Evolutionary conservation across 2,113 vertebrate species (phyloP).

Genomic region (Rana temporaria): DNA sequence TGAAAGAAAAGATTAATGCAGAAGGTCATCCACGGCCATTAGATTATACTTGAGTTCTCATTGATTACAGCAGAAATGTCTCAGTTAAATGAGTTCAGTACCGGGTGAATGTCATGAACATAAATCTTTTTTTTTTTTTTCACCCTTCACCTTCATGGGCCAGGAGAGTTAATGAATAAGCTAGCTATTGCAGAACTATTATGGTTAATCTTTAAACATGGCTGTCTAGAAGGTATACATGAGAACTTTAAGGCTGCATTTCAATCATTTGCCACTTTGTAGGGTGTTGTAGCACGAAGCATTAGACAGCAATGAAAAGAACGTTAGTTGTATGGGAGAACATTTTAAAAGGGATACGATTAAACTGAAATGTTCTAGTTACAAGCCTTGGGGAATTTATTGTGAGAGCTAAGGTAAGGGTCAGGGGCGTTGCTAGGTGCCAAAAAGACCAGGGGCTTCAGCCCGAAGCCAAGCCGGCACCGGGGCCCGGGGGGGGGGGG

Average conservation of each 20-base stretch:
- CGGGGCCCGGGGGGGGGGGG: too few species aligned
- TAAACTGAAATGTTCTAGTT: too few species aligned
- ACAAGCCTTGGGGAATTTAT: too few species aligned
- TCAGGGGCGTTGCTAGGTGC: too few species aligned
- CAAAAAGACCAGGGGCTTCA: too few species aligned
- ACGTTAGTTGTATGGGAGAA: too few species aligned
- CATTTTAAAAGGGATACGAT: too few species aligned
- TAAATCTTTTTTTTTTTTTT: not conserved
- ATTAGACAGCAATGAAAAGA: not conserved
- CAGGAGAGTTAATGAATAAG: constrained; percentile 11
- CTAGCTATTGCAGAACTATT: not conserved
- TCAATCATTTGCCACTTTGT: not conserved
- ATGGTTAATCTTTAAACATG: not conserved
- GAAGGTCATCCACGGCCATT: too few species aligned
- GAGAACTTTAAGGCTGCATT: not conserved
- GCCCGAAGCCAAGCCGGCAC: too few species aligned
- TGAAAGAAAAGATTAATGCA: too few species aligned
- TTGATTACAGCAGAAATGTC: not conserved
- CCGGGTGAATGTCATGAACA: not conserved
- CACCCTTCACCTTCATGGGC: not conserved
- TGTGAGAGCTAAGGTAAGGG: too few species aligned
- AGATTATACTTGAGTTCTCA: not conserved
- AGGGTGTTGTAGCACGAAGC: not conserved
- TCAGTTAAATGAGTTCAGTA: not conserved
- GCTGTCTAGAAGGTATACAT: not conserved